Conservation (phyloP, 2,888 invertebrate genomes). For the Lucinisca nassula region DNA sequence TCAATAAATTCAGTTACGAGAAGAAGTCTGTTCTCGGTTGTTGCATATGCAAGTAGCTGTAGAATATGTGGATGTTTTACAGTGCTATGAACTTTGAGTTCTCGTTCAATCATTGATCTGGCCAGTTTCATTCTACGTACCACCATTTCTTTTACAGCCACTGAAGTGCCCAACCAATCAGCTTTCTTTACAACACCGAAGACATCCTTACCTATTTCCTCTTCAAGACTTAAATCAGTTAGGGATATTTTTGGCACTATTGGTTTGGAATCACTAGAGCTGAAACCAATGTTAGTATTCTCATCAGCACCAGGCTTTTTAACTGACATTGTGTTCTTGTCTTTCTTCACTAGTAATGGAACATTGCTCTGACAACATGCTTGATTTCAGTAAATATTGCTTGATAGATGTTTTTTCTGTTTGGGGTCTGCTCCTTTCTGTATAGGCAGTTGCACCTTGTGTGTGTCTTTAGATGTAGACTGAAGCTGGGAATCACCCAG, state of each 20-base stretch:
- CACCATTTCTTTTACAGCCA: slow-evolving; percentile 52
- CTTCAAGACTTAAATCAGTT: not conserved
- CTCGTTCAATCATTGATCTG: slow-evolving; percentile 31
- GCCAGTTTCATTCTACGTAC: slow-evolving; percentile 31
- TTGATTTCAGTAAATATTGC: too few species aligned
- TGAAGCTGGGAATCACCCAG: too few species aligned
- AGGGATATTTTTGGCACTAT: not conserved
- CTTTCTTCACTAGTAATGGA: too few species aligned
- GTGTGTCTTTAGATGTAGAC: too few species aligned
- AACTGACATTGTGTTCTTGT: too few species aligned
- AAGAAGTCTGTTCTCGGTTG: not conserved
- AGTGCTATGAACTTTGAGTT: slow-evolving; percentile 36
- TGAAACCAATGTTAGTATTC: not conserved
- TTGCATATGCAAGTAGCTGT: slow-evolving; percentile 40
- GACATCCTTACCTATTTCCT: slow-evolving; percentile 42
- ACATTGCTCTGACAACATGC: too few species aligned
- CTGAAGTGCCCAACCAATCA: slow-evolving; percentile 45
- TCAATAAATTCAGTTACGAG: slow-evolving; percentile 22
- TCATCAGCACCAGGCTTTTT: not conserved
- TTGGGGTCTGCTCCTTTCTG: too few species aligned
- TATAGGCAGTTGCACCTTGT: too few species aligned
- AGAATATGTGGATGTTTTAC: slow-evolving; percentile 51
- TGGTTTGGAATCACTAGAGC: not conserved
- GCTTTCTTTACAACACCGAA: slow-evolving; percentile 43
- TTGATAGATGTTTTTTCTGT: too few species aligned